Base-by-base conservation (phyloP, 2,888 invertebrate genomes). In the Diarsia rubi region DNA sequence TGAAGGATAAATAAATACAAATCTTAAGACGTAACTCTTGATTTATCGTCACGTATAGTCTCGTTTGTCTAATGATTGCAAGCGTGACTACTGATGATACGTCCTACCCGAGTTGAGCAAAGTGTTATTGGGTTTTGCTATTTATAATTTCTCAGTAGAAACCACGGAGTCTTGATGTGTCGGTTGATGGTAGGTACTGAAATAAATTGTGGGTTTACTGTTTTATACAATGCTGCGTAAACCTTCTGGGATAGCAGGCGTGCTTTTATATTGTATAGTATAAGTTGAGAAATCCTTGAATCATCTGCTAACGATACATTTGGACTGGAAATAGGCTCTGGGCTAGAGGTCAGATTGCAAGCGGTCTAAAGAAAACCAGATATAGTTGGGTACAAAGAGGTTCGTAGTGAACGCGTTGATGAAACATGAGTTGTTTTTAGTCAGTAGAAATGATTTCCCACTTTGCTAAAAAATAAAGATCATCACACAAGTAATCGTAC, bases 301-400 rank as follows among this genome's bases (percentile, higher is more conserved):
- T 68, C 24, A 47, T 44, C 27, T 65, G 27, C 69, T 62, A 82
- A 82, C 47, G 59, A 71, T 80, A 59, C 42, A n/a, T n/a, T 27
- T 14, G 14, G n/a, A 42, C 8, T 59, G 19, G 54, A 31, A 79
- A 59, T 59, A 37, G 52, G 45, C 66, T 82, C 42, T 67, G 14
- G 67, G 83, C 42, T 67, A 79, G 47, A 79, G 79, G 79, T 83
- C 79, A 80, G 67, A 47, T 52, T 27, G 47, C 31, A 79, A 52
- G 19, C 52, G 47, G 4, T 71, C 63, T 79, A 54, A 47, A 79
- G 72, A 72, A 70, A 83, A 64, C 72, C 72, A 72, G 83, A 83
- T 67, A 71, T 72, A 77, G 1, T n/a, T 44, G 68, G 1, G n/a
- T 54, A 70, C 44, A n/a, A 54, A 76, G 42, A 65, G 14, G 24